These are phyloP conservation scores for Ispidina lecontei DNA, from an alignment of 2,797 vertebrate species.

Conservation along the genomic window DNA sequence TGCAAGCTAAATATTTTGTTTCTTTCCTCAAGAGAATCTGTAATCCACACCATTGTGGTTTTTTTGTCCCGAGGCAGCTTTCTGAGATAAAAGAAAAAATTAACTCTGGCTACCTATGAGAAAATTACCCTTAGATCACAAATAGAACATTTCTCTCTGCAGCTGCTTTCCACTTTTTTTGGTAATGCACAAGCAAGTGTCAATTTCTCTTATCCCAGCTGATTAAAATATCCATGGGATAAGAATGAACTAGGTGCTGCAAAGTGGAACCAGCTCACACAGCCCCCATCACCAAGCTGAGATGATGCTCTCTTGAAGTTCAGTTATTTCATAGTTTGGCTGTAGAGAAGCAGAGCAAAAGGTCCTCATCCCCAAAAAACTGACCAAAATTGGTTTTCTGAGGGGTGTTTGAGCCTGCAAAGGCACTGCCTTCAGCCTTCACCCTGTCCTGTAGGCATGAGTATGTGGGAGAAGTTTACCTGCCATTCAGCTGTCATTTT, in stretches of 20 bases:
- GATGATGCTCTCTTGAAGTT: background rate
- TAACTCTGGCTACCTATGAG: background rate
- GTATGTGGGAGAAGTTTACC: background rate
- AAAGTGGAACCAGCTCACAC: background rate
- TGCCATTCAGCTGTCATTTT: background rate
- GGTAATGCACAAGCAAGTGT: background rate
- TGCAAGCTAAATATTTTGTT: conserved; percentile 35
- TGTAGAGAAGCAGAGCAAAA: background rate
- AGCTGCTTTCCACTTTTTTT: background rate
- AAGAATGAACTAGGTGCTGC: background rate
- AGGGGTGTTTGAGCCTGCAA: background rate
- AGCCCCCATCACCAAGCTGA: background rate
- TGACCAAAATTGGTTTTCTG: background rate
- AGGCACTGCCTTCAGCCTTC: background rate
- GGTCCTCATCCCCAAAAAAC: fast-evolving
- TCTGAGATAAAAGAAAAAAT: background rate
- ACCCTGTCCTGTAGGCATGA: background rate
- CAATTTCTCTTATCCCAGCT: background rate
- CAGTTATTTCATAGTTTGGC: background rate
- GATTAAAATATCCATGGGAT: background rate
- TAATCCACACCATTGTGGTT: background rate
- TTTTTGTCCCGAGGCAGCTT: background rate
- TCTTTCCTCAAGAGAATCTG: background rate
- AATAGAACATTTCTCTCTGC: background rate
- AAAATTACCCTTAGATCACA: background rate